Evolutionary conservation across 2,888 invertebrate genomes (phyloP).

Genomic region (Noctua janthe): DNA sequence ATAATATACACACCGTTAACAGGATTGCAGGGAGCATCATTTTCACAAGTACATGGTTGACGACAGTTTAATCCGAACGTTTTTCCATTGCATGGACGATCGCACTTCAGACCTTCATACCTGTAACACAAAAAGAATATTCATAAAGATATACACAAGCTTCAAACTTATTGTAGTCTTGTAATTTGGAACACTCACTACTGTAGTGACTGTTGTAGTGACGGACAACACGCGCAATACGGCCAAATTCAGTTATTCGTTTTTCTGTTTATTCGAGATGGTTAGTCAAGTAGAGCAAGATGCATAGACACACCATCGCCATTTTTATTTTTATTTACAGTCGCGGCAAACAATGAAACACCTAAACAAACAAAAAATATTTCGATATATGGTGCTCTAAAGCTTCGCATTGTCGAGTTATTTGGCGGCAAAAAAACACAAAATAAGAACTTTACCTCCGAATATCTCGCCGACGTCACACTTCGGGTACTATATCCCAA

Average conservation of each 20-base stretch:
- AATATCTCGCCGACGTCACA: neutral
- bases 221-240: neutral
- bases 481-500: neutral
- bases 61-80: constrained; percentile 95
- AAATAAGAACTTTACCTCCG: neutral
- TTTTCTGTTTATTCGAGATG: neutral
- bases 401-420: neutral
- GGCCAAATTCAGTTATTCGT: neutral
- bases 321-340: neutral
- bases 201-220: neutral
- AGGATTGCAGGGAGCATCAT: constrained; percentile 96
- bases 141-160: neutral
- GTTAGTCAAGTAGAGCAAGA: neutral
- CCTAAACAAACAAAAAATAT: neutral
- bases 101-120: constrained; percentile 96
- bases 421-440: neutral
- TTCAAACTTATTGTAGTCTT: neutral
- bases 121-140: constrained; percentile 69
- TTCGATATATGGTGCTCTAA: neutral
- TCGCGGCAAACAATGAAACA: neutral
- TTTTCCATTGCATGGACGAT: constrained; percentile 96
- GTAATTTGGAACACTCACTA: neutral
- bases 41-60: constrained; percentile 93
- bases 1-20: constrained; percentile 92
- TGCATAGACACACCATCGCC: neutral